Evolutionary conservation across 2,888 invertebrate species (phyloP), one percentile per base, ranked within the genome.

Genomic region (Teleiodes luculella): DNA sequence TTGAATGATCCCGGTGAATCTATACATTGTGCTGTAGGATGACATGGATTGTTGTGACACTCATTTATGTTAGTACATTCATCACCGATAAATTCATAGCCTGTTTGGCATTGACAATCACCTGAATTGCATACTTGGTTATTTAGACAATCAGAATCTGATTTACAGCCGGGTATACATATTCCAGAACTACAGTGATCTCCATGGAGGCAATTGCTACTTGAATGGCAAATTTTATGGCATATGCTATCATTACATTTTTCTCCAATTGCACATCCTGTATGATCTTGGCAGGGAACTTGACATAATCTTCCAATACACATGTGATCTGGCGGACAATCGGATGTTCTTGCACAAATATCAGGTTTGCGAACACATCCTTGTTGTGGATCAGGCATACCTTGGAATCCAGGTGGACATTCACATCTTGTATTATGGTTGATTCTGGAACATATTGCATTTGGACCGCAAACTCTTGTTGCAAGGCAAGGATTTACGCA

Each of bases 151-250:
- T 97, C 97, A 1, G 93, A 91, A 74, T 96, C 95, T 0, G 92
- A 91, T 57, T 94, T 93, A 73, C 97, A 97, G 5, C 97, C 97
- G 2, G 94, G 92, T 69, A 94, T 92, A 70, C 97, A 97, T 39
- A 93, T 91, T 52, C 97, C 96, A 58, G 93, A 92, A 61, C 93
- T 92, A 66, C 97, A 97, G 56, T 97, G 93, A 86, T 97, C 97
- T 48, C 97, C 97, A 1, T 95, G 94, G 66, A 97, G 89, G 69
- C 97, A 97, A 72, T 97, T 97, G 70, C 95, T 96, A 74, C 96
- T 96, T 8, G 95, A 94, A 72, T 96, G 96, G 75, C 97, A 97
- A 33, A 97, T 93, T 87, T 96, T 97, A 16, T 94, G 92, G 69
- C 97, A 97, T 60, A 94, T 91, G 61, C 92, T 94, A 65, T 94